phyloP scores from a whole-genome alignment of 2,888 invertebrate genomes.

The Zele albiditarsus region DNA sequence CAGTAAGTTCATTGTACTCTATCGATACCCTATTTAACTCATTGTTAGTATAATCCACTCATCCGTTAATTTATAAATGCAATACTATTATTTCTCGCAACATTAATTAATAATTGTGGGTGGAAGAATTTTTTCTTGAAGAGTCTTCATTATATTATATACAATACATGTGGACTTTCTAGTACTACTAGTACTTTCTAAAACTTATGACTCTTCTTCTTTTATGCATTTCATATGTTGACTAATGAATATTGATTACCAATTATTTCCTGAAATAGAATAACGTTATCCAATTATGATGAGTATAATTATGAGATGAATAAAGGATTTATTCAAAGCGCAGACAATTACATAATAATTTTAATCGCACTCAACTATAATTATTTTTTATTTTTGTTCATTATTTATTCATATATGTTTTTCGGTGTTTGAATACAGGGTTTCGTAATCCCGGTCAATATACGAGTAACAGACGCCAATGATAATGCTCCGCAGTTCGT shows the following conservation, averaged over 20 bases:
- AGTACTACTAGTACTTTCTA: background rate
- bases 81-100: background rate
- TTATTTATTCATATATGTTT: background rate
- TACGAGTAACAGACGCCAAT: constrained; percentile 92
- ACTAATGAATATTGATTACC: background rate
- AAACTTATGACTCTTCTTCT: background rate
- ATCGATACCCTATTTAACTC: background rate
- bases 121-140: background rate
- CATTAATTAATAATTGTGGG: background rate
- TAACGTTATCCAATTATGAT: background rate
- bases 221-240: background rate
- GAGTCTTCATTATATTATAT: background rate
- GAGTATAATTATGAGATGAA: too few species aligned
- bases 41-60: background rate
- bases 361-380: background rate
- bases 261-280: constrained; percentile 25
- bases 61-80: constrained; percentile 4
- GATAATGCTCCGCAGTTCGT: constrained; percentile 91
- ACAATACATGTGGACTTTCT: background rate
- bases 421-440: constrained; percentile 73
- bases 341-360: too few species aligned
- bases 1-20: constrained; percentile 74
- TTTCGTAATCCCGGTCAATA: constrained; percentile 86
- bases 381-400: background rate
- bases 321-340: too few species aligned